Evolutionary conservation across 2,797 vertebrate genomes (phyloP).

Genomic region (Cyprinella venusta): DNA sequence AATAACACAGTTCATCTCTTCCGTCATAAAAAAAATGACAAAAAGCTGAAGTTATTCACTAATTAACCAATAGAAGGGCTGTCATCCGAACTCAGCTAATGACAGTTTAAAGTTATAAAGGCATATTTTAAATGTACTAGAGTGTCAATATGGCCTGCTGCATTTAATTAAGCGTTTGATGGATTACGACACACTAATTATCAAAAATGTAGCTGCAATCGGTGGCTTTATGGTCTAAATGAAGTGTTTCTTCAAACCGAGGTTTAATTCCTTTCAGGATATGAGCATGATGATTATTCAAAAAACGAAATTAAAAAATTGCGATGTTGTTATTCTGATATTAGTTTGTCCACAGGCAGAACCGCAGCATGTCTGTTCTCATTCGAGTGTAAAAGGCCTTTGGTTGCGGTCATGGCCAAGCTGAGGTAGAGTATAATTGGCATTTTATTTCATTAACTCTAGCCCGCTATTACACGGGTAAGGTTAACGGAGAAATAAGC

Average conservation of each 20-base stretch:
- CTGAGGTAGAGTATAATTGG: slow-evolving; percentile 42
- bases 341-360: slow-evolving; percentile 26
- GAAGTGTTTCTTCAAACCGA: background rate
- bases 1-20: background rate
- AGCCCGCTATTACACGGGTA: slow-evolving; percentile 41
- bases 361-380: slow-evolving; percentile 19
- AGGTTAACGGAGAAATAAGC: slow-evolving; percentile 50
- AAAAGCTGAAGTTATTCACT: background rate
- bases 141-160: slow-evolving; percentile 9
- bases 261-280: background rate
- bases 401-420: slow-evolving; percentile 37
- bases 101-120: slow-evolving; percentile 25
- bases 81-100: slow-evolving; percentile 1
- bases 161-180: slow-evolving; percentile 24
- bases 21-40: background rate
- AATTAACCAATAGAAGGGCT: slow-evolving; percentile 1
- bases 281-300: slow-evolving; percentile 1
- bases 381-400: slow-evolving; percentile 36
- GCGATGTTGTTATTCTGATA: slow-evolving; percentile 14
- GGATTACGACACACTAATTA: slow-evolving; percentile 20
- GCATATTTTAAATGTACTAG: slow-evolving; percentile 5
- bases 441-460: slow-evolving; percentile 53
- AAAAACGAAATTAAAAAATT: background rate
- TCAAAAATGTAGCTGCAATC: slow-evolving; percentile 4
- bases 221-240: background rate